Evolutionary conservation across 2,113 vertebrate species (phyloP).

Genomic region (Oncorhynchus clarkii): DNA sequence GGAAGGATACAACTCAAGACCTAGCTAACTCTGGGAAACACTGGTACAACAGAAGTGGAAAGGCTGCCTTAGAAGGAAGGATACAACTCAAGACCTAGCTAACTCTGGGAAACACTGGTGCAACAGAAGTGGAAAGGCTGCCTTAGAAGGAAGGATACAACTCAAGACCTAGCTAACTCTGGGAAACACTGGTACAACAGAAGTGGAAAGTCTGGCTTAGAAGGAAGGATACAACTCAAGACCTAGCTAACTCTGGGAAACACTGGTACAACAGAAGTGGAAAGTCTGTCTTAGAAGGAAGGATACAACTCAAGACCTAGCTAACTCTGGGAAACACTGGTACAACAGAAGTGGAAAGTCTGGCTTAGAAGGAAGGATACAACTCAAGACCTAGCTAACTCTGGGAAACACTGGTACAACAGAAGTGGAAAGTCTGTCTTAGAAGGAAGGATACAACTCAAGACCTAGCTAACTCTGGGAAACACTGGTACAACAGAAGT

Average conservation of each 20-base stretch:
- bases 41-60: background rate
- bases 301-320: background rate
- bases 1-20: background rate
- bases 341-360: background rate
- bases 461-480: background rate
- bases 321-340: too few relatives aligned
- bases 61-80: background rate
- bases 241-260: background rate
- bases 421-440: background rate
- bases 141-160: background rate
- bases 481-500: background rate
- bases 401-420: background rate
- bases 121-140: slow-evolving; percentile 2
- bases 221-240: background rate
- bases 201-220: background rate
- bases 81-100: slow-evolving; percentile 9
- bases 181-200: background rate
- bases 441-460: background rate
- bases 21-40: background rate
- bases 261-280: background rate
- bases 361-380: background rate
- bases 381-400: background rate
- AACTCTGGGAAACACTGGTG: slow-evolving; percentile 6
- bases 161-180: slow-evolving; percentile 3
- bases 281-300: background rate